Base-by-base conservation (phyloP, 2,888 invertebrate species). In the Spodoptera exigua region DNA sequence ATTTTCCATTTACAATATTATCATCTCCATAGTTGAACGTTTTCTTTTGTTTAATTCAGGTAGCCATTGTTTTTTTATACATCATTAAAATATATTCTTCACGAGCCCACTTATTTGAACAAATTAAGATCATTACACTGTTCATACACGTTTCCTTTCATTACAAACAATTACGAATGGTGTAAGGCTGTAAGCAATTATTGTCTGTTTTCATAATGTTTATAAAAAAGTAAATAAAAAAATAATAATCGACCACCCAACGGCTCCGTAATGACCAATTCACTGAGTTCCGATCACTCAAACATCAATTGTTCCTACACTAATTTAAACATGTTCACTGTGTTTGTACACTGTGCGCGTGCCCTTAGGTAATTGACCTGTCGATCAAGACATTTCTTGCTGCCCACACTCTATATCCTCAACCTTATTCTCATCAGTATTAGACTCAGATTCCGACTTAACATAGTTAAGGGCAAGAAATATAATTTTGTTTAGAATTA, bases 311-410 rank as follows among this genome's bases (percentile, higher is more conserved):
- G 61, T 65, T 58, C 47, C 45, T 64, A 61, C 37, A 67, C 55
- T 49, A 70, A 73, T 64, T 72, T 70, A 61, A 71, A 65, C 55
- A 61, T 65, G 63, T 70, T 66, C 48, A 37, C 36, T 74, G 62
- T 74, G 71, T 67, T 70, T 75, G 60, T 73, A 64, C 45, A 77
- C 51, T 70, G 64, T 51, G 62, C 66, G 65, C 84, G 85, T 83
- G 84, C 83, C 82, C 77, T 77, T 77, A 79, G 73, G 79, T 81
- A 84, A 81, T 80, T 76, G 79, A 77, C 78, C 78, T 69, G 70
- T 61, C 55, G 70, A 56, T 66, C 57, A 68, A 74, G 61, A 66
- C 63, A 70, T 53, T 46, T 60, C 49, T 44, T 40, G 46, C 43
- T n/a, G 41, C 40, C 3, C 11, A 14, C 55, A 55, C 10, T 0